phyloP scores from a whole-genome alignment of 2,888 invertebrate species.

The Gonocerus acuteangulatus region DNA sequence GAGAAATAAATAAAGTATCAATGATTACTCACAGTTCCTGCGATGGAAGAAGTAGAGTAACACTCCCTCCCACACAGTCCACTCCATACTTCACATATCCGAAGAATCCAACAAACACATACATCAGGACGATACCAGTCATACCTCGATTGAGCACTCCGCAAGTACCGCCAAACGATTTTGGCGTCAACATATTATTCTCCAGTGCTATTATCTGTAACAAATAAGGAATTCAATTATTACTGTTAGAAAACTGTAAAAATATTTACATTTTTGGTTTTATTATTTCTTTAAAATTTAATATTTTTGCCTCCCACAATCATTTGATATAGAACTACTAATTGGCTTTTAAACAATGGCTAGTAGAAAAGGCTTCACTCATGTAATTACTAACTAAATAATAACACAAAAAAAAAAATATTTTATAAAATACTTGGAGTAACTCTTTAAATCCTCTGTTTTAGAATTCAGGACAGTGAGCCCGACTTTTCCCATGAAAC shows the following conservation, averaged over 20 bases:
- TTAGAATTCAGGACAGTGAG: too few relatives aligned
- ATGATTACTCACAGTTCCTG: constrained; percentile 47
- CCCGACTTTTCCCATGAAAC: too few relatives aligned
- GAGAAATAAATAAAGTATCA: background rate
- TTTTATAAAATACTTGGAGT: too few relatives aligned
- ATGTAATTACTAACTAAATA: too few relatives aligned
- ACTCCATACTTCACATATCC: constrained; percentile 77
- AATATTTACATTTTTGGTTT: too few relatives aligned
- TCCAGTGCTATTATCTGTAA: constrained; percentile 79
- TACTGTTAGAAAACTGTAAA: background rate
- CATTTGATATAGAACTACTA: too few relatives aligned
- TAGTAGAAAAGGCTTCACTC: too few relatives aligned
- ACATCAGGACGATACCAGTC: constrained; percentile 65
- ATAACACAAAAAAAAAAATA: too few relatives aligned
- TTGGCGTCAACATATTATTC: constrained; percentile 80
- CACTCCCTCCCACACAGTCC: constrained; percentile 61
- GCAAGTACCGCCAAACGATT: constrained; percentile 63
- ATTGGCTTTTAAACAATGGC: too few relatives aligned
- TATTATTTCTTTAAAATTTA: too few relatives aligned
- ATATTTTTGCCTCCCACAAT: too few relatives aligned
- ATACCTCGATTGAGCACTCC: constrained; percentile 80
- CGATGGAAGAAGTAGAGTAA: constrained; percentile 72
- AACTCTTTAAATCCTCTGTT: too few relatives aligned
- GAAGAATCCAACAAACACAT: constrained; percentile 70
- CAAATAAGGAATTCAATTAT: background rate